phyloP scores from a whole-genome alignment of 1,140 invertebrate genomes.

The Drosophila ironensis region DNA sequence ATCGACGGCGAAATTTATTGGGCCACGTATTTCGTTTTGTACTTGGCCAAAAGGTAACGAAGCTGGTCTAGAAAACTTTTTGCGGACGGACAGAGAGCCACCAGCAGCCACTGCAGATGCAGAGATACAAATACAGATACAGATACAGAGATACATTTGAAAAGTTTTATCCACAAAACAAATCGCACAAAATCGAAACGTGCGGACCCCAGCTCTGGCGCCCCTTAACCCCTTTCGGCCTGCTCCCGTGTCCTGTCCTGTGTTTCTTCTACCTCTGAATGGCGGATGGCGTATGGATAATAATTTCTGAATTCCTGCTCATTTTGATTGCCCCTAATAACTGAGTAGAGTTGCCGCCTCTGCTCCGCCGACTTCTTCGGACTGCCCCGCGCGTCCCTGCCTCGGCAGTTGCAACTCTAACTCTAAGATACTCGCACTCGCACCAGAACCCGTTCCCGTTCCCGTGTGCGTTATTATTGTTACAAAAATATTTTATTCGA shows the following conservation, averaged over 20 bases:
- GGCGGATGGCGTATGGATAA: constrained; percentile 67
- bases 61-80: constrained; percentile 66
- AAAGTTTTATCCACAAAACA: constrained; percentile 75
- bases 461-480: constrained; percentile 69
- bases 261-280: constrained; percentile 41
- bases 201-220: constrained; percentile 30
- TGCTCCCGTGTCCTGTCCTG: constrained; percentile 53
- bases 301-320: constrained; percentile 79
- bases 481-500: constrained; percentile 80
- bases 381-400: too few relatives aligned
- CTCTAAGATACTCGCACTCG: too few relatives aligned
- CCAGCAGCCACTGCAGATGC: not conserved
- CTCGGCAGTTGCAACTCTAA: not conserved
- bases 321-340: constrained; percentile 80
- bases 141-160: constrained; percentile 60
- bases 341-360: constrained; percentile 75
- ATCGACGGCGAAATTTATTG: constrained; percentile 57
- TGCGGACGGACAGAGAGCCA: constrained; percentile 26
- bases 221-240: not conserved
- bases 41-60: constrained; percentile 59
- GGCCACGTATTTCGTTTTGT: constrained; percentile 69
- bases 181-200: constrained; percentile 78
- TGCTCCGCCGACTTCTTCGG: constrained; percentile 28
- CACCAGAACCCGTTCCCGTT: constrained; percentile 34
- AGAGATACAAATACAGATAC: constrained; percentile 14